Percentiles rank a stretch among this genome's conserved stretches.
These are phyloP conservation scores for Pseudococcus jackbeardsleyi DNA, from an alignment of 2,888 invertebrate genomes.

Conservation along the genomic window DNA sequence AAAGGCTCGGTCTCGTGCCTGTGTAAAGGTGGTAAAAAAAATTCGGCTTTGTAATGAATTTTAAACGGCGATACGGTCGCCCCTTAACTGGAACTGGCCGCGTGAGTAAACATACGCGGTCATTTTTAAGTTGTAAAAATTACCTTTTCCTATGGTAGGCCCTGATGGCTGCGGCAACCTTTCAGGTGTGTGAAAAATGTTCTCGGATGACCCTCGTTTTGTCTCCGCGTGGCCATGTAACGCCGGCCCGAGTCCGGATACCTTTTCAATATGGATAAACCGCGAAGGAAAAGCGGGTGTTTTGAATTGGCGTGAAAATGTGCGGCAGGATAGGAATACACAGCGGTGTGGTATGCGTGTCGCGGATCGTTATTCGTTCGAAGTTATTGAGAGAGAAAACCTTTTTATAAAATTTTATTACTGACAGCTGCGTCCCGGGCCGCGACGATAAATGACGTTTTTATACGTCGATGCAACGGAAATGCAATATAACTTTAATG, in stretches of 20 bases:
- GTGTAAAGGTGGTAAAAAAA: not conserved
- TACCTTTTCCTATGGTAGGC: too few relatives aligned
- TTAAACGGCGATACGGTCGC: not conserved
- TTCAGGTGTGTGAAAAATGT: not conserved
- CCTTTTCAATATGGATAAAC: not conserved
- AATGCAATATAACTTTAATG: conserved; percentile 43
- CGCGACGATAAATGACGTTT: conserved; percentile 22
- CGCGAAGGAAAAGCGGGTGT: not conserved
- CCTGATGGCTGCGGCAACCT: not conserved
- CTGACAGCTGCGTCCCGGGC: conserved; percentile 29
- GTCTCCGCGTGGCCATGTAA: not conserved
- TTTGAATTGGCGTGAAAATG: not conserved
- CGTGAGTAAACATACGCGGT: not conserved
- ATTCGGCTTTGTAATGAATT: not conserved
- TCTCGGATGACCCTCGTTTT: not conserved
- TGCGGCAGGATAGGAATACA: not conserved
- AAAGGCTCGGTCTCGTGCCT: not conserved
- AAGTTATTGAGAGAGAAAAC: not conserved
- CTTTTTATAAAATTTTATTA: conserved; percentile 21
- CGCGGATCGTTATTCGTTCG: not conserved
- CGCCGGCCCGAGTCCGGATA: not conserved
- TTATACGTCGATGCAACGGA: conserved; percentile 36
- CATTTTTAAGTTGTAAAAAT: conserved; percentile 11
- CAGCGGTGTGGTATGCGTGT: not conserved
- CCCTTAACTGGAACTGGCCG: not conserved